A percentile compares a stretch with the other conserved stretches of the same genome.
phyloP scores from a whole-genome alignment of 2,113 vertebrate species.

The Silurus asotus region DNA sequence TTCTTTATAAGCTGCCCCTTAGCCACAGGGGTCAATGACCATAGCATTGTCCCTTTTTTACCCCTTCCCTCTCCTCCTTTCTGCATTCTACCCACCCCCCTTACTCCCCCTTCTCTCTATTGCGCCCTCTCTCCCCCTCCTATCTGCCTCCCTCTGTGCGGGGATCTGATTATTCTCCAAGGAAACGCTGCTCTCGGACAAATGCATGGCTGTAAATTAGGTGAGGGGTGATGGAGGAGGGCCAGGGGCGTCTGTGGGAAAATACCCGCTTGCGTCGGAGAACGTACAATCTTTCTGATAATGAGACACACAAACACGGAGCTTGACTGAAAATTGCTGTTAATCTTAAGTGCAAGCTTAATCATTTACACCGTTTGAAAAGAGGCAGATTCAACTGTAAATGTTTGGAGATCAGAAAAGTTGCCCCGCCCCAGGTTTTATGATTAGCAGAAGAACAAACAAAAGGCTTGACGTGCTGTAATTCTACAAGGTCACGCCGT shows the following conservation, averaged over 20 bases:
- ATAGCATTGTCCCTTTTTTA: conserved; percentile 63
- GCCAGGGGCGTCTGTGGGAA: conserved; percentile 64
- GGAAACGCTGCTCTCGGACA: conserved; percentile 71
- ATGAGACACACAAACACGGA: conserved; percentile 48
- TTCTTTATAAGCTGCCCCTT: conserved; percentile 66
- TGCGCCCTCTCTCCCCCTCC: conserved; percentile 17
- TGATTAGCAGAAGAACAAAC: conserved; percentile 42
- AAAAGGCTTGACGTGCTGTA: conserved; percentile 55
- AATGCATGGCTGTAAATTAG: conserved; percentile 75
- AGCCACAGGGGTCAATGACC: conserved; percentile 71
- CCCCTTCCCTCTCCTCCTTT: conserved; percentile 1
- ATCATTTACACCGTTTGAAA: conserved; percentile 47
- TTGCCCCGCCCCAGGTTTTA: conserved; percentile 32
- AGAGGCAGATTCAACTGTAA: conserved; percentile 35
- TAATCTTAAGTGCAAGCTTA: conserved; percentile 45
- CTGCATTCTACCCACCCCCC: conserved; percentile 1
- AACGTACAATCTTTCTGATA: conserved; percentile 34
- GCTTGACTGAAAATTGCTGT: conserved; percentile 34
- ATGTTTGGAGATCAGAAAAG: conserved; percentile 27
- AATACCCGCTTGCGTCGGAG: conserved; percentile 49
- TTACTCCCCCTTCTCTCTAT: background rate
- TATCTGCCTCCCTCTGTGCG: conserved; percentile 64
- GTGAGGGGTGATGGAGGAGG: conserved; percentile 66
- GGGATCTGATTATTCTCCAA: conserved; percentile 81
- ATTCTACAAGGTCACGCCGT: conserved; percentile 53